Evolutionary conservation across 2,113 vertebrate genomes (phyloP).

Genomic region (Oceanites oceanicus): DNA sequence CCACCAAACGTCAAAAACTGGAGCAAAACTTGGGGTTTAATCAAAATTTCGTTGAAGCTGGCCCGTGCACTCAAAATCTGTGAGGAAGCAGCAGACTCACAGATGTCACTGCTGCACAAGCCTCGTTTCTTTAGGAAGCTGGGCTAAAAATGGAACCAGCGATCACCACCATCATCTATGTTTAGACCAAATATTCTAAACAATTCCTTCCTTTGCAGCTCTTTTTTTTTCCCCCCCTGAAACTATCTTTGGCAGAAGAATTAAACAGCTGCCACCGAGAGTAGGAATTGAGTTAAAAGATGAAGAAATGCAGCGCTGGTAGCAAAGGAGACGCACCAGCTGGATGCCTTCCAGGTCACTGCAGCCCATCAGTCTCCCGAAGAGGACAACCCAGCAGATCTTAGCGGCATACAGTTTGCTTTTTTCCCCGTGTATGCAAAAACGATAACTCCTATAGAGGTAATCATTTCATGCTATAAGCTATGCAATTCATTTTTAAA

Average conservation of each 20-base stretch:
- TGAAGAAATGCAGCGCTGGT: neutral
- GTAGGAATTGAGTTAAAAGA: neutral
- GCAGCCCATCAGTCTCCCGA: neutral
- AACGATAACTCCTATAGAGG: neutral
- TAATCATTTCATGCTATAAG: neutral
- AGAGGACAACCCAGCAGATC: neutral
- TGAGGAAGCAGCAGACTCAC: neutral
- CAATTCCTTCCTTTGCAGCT: neutral
- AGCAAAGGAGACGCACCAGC: constrained; percentile 3
- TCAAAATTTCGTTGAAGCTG: neutral
- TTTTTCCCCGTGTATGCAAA: neutral
- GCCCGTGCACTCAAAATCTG: neutral
- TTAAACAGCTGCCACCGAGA: constrained; percentile 8
- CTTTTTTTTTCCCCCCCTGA: fast-evolving
- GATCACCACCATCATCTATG: neutral
- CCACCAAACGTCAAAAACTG: neutral
- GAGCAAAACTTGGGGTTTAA: neutral
- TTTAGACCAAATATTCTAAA: constrained; percentile 17
- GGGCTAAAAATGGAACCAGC: neutral
- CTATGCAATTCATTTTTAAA: neutral
- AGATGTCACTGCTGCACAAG: neutral
- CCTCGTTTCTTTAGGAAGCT: neutral
- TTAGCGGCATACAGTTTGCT: neutral
- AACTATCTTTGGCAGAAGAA: constrained; percentile 4
- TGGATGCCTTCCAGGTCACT: constrained; percentile 45